phyloP scores from a whole-genome alignment of 2,113 vertebrate genomes.

The Pardalotus punctatus region DNA sequence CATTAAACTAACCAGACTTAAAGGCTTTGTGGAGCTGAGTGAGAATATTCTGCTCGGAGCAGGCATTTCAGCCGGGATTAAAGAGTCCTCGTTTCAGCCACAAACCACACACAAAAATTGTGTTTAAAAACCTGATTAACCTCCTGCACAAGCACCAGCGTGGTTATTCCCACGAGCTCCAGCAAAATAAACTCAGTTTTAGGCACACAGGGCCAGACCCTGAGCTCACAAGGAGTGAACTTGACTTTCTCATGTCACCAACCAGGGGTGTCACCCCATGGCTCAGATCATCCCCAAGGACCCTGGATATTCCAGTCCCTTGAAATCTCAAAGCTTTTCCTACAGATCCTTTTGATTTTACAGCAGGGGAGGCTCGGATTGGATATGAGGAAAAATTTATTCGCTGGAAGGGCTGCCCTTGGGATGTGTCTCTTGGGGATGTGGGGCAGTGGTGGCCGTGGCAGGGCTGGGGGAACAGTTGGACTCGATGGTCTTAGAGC shows the following conservation, averaged over 20 bases:
- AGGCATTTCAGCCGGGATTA: neutral
- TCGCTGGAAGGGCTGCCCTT: neutral
- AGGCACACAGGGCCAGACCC: neutral
- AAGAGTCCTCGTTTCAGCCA: rapidly evolving
- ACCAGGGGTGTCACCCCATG: neutral
- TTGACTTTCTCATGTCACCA: neutral
- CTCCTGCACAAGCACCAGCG: neutral
- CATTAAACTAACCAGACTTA: neutral
- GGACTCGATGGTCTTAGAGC: rapidly evolving
- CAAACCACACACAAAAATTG: neutral
- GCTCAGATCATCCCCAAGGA: neutral
- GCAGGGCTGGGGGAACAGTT: neutral
- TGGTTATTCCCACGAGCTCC: neutral
- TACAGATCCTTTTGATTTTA: neutral
- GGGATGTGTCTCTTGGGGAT: neutral
- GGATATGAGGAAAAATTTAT: neutral
- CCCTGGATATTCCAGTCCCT: neutral
- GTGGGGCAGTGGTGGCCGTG: neutral
- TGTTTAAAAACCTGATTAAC: neutral
- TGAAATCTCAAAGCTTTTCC: neutral
- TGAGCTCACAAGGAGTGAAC: neutral
- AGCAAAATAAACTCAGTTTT: neutral
- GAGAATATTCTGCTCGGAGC: neutral
- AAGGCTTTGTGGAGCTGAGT: neutral
- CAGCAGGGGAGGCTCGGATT: rapidly evolving